phyloP scores from a whole-genome alignment of 2,113 vertebrate species.

The Pituophis catenifer region DNA sequence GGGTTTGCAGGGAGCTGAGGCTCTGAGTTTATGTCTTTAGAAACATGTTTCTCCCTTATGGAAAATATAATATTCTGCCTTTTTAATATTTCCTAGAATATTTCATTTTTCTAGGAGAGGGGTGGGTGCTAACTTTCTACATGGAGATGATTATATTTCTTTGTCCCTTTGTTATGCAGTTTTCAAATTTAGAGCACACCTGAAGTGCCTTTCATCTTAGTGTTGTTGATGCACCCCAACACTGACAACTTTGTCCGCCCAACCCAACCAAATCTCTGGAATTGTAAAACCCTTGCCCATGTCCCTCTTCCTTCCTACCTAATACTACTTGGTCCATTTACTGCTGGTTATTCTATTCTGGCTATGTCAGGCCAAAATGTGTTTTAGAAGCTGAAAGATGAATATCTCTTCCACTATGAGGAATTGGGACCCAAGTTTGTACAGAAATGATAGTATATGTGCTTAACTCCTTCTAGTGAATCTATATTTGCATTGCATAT shows the following conservation, averaged over 20 bases:
- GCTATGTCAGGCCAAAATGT: conserved; percentile 36
- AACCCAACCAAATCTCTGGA: background rate
- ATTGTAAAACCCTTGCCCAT: too few species aligned
- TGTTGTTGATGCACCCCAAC: background rate
- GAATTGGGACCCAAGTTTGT: background rate
- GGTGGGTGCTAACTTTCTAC: too few species aligned
- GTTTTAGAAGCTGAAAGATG: background rate
- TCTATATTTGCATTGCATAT: background rate
- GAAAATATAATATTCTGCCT: too few species aligned
- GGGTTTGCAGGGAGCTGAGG: too few species aligned
- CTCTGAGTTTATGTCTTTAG: too few species aligned
- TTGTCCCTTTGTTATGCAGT: background rate
- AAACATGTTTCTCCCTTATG: too few species aligned
- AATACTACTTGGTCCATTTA: conserved; percentile 1
- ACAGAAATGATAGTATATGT: background rate
- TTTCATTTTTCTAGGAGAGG: too few species aligned
- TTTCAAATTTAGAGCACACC: background rate
- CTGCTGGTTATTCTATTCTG: conserved; percentile 34
- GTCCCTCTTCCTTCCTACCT: background rate
- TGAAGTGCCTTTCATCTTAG: background rate
- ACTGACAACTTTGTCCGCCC: background rate
- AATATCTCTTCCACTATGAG: conserved; percentile 23
- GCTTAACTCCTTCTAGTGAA: background rate
- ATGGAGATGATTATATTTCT: background rate
- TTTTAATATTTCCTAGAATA: too few species aligned